Conservation (phyloP, 1,140 invertebrate species). For the Babylonia areolata region DNA sequence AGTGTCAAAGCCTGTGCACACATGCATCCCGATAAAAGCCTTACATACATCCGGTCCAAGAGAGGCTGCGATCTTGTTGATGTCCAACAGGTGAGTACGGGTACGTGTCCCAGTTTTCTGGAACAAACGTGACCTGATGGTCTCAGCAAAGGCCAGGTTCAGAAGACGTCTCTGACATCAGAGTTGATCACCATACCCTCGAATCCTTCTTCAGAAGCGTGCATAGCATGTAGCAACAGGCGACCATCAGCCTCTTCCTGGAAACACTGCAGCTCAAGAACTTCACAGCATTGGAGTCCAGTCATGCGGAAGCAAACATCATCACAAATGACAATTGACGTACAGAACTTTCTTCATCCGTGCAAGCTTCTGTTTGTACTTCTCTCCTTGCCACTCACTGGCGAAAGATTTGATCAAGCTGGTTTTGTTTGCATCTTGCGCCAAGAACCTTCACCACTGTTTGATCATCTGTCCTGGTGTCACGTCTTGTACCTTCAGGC, state of each 20-base stretch:
- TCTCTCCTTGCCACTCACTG: constrained; percentile 35
- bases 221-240: constrained; percentile 45
- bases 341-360: constrained; percentile 27
- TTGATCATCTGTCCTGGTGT: constrained; percentile 3
- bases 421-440: constrained; percentile 34
- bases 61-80: constrained; percentile 14
- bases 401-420: constrained; percentile 34
- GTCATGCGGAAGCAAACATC: constrained; percentile 27
- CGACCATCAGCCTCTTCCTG: constrained; percentile 49
- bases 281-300: not conserved
- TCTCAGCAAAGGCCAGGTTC: constrained; percentile 1
- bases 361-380: not conserved
- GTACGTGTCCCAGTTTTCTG: constrained; percentile 15
- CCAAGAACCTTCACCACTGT: constrained; percentile 32
- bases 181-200: constrained; percentile 26
- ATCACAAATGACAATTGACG: not conserved
- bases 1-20: constrained; percentile 41
- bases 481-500: constrained; percentile 20
- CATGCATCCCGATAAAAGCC: constrained; percentile 46
- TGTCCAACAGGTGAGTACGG: constrained; percentile 29
- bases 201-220: constrained; percentile 27
- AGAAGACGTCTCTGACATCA: constrained; percentile 45
- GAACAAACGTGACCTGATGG: constrained; percentile 12
- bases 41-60: constrained; percentile 32
- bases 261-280: constrained; percentile 22